Conservation (phyloP, 2,113 vertebrate species). For the Ivindomyrus marchei region DNA sequence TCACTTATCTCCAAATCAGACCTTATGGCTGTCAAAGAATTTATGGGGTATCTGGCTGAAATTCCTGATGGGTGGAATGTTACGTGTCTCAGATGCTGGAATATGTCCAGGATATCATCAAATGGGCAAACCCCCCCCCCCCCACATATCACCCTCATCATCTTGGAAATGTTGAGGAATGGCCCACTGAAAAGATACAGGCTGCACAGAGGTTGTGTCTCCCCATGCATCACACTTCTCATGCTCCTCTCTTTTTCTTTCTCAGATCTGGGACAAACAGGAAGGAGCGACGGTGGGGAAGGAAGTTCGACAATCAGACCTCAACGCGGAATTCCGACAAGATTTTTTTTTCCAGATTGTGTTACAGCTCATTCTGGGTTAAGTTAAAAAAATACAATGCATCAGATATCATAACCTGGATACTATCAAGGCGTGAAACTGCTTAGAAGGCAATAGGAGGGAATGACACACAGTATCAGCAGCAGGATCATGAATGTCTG, state of each 20-base stretch:
- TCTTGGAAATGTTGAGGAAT: not conserved
- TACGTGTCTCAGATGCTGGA: not conserved
- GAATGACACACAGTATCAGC: not conserved
- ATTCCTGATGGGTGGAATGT: not conserved
- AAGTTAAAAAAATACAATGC: not conserved
- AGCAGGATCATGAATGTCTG: not conserved
- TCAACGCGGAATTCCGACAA: not conserved
- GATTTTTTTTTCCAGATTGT: not conserved
- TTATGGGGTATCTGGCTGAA: not conserved
- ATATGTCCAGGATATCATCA: conserved; percentile 6
- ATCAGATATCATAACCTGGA: not conserved
- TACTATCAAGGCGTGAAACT: not conserved
- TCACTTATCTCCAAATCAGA: conserved; percentile 1
- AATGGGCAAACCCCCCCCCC: not conserved
- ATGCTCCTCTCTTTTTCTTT: not conserved
- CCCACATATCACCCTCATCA: not conserved
- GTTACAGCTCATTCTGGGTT: not conserved
- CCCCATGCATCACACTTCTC: not conserved
- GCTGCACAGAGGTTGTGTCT: not conserved
- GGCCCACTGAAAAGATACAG: not conserved
- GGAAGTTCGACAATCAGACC: not conserved
- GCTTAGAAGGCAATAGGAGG: not conserved
- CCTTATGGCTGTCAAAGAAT: not conserved
- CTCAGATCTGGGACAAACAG: not conserved
- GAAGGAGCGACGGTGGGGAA: not conserved